Percentiles rank a stretch among this genome's conserved stretches.
Conservation (phyloP, 2,797 vertebrate genomes). For the Microcaecilia unicolor region DNA sequence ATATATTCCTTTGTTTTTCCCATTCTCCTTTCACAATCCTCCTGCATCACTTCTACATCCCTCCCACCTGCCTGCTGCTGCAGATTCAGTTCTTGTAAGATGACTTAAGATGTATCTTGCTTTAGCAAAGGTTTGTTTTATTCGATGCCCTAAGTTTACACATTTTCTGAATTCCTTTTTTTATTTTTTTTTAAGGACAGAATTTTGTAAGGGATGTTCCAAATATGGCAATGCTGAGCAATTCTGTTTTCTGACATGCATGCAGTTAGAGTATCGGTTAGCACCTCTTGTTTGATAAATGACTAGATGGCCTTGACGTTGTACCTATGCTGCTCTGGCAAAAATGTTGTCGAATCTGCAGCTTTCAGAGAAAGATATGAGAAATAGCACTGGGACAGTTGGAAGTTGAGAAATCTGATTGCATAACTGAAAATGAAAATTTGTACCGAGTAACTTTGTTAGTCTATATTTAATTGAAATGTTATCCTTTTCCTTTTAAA, state of each 20-base stretch:
- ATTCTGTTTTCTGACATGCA: not conserved
- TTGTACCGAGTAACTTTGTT: no score
- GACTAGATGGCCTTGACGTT: conserved; percentile 10
- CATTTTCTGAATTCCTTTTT: not conserved
- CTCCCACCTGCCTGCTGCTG: no score
- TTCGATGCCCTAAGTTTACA: no score
- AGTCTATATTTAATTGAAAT: no score
- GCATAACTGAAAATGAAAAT: conserved; percentile 17
- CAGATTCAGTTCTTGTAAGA: no score
- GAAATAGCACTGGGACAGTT: conserved; percentile 1
- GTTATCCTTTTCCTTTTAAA: no score
- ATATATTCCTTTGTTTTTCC: no score
- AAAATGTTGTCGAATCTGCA: conserved; percentile 7
- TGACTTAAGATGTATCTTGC: no score
- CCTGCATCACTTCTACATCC: no score
- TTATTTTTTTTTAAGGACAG: not conserved
- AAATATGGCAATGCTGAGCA: conserved; percentile 1
- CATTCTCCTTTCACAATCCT: no score
- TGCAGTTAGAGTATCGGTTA: conserved; percentile 9
- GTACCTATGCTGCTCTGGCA: conserved; percentile 11
- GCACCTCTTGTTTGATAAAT: conserved; percentile 20
- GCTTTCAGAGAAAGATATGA: conserved; percentile 10
- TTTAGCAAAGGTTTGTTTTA: no score
- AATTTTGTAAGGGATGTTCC: not conserved
- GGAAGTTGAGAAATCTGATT: conserved; percentile 1